Evolutionary conservation across 2,797 vertebrate species (phyloP).

Genomic region (Odontamblyopus rebecca): DNA sequence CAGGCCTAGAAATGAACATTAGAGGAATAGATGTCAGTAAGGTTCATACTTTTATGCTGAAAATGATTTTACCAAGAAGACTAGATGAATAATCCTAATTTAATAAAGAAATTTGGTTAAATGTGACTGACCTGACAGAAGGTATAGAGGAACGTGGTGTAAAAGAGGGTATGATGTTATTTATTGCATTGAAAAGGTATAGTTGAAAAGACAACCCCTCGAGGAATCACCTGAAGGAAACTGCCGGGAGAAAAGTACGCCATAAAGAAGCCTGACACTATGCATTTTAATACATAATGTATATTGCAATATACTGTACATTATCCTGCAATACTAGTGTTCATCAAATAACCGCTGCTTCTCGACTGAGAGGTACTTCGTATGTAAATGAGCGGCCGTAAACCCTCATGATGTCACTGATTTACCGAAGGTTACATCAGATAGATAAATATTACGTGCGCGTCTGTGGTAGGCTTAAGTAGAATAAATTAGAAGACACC

Average conservation of each 20-base stretch:
- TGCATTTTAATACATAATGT: too few species aligned
- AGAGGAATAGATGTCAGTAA: background rate
- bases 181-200: background rate
- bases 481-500: conserved; percentile 55
- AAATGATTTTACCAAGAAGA: background rate
- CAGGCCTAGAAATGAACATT: background rate
- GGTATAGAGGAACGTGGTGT: background rate
- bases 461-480: conserved; percentile 28
- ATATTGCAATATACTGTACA: background rate
- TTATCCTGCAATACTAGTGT: background rate
- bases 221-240: background rate
- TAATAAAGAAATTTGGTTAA: background rate
- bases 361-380: conserved; percentile 6
- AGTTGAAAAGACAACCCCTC: too few species aligned
- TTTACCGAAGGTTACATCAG: conserved; percentile 36
- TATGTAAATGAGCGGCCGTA: conserved; percentile 40
- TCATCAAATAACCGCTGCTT: conserved; percentile 23
- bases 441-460: conserved; percentile 53
- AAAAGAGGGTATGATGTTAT: background rate
- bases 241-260: background rate
- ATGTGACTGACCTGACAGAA: background rate
- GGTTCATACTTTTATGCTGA: background rate
- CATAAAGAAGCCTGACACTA: too few species aligned
- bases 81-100: too few species aligned
- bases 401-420: conserved; percentile 45